Conservation (phyloP, 2,797 vertebrate species). For the Lophotriccus pileatus region DNA sequence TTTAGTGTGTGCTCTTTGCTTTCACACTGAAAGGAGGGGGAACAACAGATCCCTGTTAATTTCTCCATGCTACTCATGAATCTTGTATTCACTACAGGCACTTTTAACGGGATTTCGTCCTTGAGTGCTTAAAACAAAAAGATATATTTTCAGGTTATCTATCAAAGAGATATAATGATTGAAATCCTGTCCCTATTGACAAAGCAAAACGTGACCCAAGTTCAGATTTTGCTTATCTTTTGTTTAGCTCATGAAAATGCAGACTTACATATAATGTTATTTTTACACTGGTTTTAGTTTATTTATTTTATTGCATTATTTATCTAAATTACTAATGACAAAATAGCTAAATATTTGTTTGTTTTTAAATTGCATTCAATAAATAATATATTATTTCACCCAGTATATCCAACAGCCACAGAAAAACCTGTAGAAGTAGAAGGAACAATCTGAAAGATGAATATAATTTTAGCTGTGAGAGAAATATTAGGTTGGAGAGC, state of each 20-base stretch:
- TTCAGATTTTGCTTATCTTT: background rate
- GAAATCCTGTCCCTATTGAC: background rate
- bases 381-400: background rate
- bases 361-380: background rate
- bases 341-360: background rate
- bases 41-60: background rate
- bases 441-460: background rate
- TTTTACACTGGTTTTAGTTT: background rate
- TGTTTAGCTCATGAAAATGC: background rate
- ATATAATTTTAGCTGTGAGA: background rate
- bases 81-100: background rate
- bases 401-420: background rate
- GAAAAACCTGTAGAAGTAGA: background rate
- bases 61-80: background rate
- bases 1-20: background rate
- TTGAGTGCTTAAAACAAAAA: background rate
- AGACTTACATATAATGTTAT: background rate
- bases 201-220: background rate
- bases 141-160: background rate
- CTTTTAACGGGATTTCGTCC: background rate
- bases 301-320: background rate
- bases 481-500: background rate
- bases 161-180: background rate
- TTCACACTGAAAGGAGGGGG: background rate
- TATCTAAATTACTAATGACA: background rate